These are phyloP conservation scores for Alectura lathami DNA, from an alignment of 2,113 vertebrate genomes.

Conservation along the genomic window DNA sequence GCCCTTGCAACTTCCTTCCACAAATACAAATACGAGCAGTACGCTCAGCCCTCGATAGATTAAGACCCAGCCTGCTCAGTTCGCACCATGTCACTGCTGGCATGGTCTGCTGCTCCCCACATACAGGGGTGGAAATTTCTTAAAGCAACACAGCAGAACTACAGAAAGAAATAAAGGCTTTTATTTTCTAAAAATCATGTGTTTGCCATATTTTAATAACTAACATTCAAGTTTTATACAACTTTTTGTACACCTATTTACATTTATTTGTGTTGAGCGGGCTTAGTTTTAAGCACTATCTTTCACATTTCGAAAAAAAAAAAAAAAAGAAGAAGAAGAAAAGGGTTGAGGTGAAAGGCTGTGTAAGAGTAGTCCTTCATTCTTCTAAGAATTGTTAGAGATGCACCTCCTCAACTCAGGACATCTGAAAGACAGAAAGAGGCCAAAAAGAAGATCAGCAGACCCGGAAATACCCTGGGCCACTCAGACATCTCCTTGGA, in stretches of 20 bases:
- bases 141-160: slow-evolving; percentile 40
- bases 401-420: neutral
- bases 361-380: slow-evolving; percentile 7
- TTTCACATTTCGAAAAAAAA: slow-evolving; percentile 42
- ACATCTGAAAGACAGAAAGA: slow-evolving; percentile 29
- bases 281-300: neutral
- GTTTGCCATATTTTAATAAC: slow-evolving; percentile 23
- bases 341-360: neutral
- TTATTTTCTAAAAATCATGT: slow-evolving; percentile 60
- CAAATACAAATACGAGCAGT: neutral
- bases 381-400: slow-evolving; percentile 20
- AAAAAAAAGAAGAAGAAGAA: neutral
- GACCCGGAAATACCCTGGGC: neutral
- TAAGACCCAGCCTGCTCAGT: neutral
- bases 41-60: accelerated
- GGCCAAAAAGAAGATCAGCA: neutral
- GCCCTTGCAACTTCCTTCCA: neutral
- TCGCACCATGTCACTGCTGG: neutral
- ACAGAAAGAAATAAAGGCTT: slow-evolving; percentile 16
- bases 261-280: slow-evolving; percentile 21
- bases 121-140: neutral
- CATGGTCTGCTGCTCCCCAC: neutral
- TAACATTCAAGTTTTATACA: slow-evolving; percentile 49
- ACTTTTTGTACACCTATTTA: slow-evolving; percentile 69
- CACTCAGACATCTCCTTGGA: neutral